These are phyloP conservation scores for Sminthurides aquaticus DNA, from an alignment of 2,888 invertebrate species.

Conservation along the genomic window DNA sequence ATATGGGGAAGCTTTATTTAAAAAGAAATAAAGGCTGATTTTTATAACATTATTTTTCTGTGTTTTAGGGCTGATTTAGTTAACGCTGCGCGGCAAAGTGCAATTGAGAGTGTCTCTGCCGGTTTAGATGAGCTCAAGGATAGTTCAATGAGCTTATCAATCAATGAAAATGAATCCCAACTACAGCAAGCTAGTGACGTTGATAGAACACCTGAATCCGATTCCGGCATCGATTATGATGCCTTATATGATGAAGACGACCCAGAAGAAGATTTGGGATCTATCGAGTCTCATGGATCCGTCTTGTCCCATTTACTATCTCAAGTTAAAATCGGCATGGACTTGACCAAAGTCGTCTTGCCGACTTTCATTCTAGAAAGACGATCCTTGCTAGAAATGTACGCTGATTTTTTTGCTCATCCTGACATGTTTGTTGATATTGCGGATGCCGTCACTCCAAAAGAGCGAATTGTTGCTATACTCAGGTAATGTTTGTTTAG, in stretches of 20 bases:
- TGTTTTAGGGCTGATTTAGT: not conserved
- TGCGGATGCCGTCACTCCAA: slow-evolving; percentile 75
- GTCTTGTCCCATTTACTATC: slow-evolving; percentile 93
- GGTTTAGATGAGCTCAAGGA: not conserved
- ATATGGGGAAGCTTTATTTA: too few species aligned
- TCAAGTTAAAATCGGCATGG: slow-evolving; percentile 99
- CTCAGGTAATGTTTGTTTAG: slow-evolving; percentile 49
- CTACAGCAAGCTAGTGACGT: slow-evolving; percentile 56
- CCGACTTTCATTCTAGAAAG: slow-evolving; percentile 98
- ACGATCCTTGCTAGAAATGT: slow-evolving; percentile 97
- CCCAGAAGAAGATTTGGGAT: slow-evolving; percentile 54
- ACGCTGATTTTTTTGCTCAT: slow-evolving; percentile 99
- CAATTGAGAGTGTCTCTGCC: too few species aligned
- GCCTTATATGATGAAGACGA: slow-evolving; percentile 40
- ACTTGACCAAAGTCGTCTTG: slow-evolving; percentile 94
- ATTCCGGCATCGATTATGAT: slow-evolving; percentile 35
- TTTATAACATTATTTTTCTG: not conserved
- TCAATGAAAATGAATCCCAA: not conserved
- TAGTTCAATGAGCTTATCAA: not conserved
- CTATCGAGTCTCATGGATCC: slow-evolving; percentile 93
- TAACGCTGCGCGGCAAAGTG: too few species aligned
- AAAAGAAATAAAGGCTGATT: too few species aligned
- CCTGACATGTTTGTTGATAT: slow-evolving; percentile 69
- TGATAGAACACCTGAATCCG: slow-evolving; percentile 55
- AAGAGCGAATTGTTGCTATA: slow-evolving; percentile 87